phyloP scores from a whole-genome alignment of 30 jellyfish, hydroid and myxozoan genomes.

The Clytia hemisphaerica region DNA sequence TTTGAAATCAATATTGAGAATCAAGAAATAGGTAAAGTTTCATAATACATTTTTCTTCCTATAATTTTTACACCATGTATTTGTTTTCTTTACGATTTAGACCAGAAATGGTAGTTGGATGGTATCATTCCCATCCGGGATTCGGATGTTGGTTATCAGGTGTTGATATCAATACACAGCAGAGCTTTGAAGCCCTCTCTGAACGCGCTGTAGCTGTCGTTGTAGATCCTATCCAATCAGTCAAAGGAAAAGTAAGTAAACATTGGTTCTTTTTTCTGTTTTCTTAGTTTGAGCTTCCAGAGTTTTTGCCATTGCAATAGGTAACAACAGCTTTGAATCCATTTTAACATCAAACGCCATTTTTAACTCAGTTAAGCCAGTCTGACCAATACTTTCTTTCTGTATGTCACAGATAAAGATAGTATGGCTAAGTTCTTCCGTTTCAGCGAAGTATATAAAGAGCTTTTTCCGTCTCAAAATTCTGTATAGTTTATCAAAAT shows the following conservation, averaged over 20 bases:
- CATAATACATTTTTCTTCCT: background rate
- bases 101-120: conserved; percentile 99
- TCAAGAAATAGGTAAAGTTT: background rate
- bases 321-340: no score
- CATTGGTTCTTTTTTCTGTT: no score
- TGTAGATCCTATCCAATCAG: conserved; percentile 99
- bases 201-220: conserved; percentile 99
- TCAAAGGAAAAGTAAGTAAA: conserved; percentile 86
- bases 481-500: no score
- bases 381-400: no score
- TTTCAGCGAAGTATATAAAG: no score
- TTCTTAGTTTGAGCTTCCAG: background rate
- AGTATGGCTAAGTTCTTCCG: no score
- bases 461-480: no score
- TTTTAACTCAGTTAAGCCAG: no score
- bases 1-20: no score
- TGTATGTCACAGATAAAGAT: no score
- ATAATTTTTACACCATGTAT: background rate
- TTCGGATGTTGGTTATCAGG: conserved; percentile 99
- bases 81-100: conserved; percentile 24
- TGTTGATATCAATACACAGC: conserved; percentile 97
- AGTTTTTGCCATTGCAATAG: background rate
- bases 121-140: conserved; percentile 99
- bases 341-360: no score
- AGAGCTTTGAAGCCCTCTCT: conserved; percentile 94